phyloP scores from a whole-genome alignment of 1,140 invertebrate genomes.

The Belonocnema kinseyi region DNA sequence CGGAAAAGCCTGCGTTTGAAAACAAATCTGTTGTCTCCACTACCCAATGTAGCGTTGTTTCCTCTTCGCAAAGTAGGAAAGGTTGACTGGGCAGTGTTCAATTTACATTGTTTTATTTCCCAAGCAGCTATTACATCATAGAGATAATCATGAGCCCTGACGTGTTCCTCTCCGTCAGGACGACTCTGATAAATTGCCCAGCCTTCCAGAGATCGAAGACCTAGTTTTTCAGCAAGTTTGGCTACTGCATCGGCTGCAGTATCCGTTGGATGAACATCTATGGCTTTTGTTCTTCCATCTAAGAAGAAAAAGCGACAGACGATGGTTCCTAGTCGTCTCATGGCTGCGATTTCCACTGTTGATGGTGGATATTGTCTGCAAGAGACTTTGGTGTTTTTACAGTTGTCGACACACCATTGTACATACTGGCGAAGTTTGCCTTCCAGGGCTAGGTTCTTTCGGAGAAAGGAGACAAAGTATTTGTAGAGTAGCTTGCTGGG shows the following conservation, averaged over 20 bases:
- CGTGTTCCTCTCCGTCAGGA: constrained; percentile 91
- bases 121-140: constrained; percentile 96
- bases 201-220: constrained; percentile 88
- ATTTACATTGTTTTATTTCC: constrained; percentile 87
- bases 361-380: constrained; percentile 91
- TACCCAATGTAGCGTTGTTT: constrained; percentile 80
- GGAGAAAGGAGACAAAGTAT: constrained; percentile 85
- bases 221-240: constrained; percentile 92
- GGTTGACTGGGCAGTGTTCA: constrained; percentile 75
- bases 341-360: constrained; percentile 95
- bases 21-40: constrained; percentile 93
- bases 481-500: constrained; percentile 91
- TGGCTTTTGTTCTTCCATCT: constrained; percentile 95
- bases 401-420: constrained; percentile 95
- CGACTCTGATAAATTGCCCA: constrained; percentile 95
- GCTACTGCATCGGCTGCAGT: constrained; percentile 93
- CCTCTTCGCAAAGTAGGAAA: constrained; percentile 77
- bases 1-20: constrained; percentile 94
- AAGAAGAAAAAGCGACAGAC: constrained; percentile 97
- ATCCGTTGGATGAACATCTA: constrained; percentile 95
- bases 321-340: constrained; percentile 92
- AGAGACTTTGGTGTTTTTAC: constrained; percentile 89
- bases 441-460: constrained; percentile 83
- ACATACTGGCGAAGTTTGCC: constrained; percentile 89
- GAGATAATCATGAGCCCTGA: constrained; percentile 93